phyloP scores from a whole-genome alignment of 2,113 vertebrate species.

The Nymphicus hollandicus region DNA sequence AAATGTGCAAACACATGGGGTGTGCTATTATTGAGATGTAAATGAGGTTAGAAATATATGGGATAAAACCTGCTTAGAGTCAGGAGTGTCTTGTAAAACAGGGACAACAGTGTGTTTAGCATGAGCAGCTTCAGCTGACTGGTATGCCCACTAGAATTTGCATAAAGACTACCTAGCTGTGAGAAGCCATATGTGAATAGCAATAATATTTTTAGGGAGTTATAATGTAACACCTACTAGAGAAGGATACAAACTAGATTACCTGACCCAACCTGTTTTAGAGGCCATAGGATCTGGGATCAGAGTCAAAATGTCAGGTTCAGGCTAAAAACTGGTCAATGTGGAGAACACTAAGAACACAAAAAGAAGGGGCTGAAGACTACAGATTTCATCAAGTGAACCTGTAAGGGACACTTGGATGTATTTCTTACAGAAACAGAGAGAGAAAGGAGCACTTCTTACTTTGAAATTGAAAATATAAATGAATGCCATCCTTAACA shows the following conservation, averaged over 20 bases:
- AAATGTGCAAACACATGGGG: conserved; percentile 32
- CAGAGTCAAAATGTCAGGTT: background rate
- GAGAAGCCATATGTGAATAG: background rate
- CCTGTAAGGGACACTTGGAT: background rate
- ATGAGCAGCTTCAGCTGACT: background rate
- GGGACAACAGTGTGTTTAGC: background rate
- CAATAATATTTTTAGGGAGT: background rate
- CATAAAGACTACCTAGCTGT: background rate
- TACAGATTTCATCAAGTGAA: background rate
- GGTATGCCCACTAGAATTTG: background rate
- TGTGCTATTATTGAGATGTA: conserved; percentile 61
- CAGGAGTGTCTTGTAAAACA: conserved; percentile 28
- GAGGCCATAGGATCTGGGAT: background rate
- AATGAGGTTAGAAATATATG: conserved; percentile 60
- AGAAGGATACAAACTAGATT: background rate
- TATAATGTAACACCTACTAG: background rate
- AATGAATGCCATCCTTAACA: background rate
- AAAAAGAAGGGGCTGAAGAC: background rate
- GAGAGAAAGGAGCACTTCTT: background rate
- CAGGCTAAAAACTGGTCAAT: background rate
- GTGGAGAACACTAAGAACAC: background rate
- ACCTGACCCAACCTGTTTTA: background rate
- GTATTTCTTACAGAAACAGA: background rate
- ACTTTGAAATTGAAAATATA: background rate
- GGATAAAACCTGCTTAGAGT: conserved; percentile 15